Base-by-base conservation (phyloP, 1,140 invertebrate genomes). In the Stegodyphus mimosarum region DNA sequence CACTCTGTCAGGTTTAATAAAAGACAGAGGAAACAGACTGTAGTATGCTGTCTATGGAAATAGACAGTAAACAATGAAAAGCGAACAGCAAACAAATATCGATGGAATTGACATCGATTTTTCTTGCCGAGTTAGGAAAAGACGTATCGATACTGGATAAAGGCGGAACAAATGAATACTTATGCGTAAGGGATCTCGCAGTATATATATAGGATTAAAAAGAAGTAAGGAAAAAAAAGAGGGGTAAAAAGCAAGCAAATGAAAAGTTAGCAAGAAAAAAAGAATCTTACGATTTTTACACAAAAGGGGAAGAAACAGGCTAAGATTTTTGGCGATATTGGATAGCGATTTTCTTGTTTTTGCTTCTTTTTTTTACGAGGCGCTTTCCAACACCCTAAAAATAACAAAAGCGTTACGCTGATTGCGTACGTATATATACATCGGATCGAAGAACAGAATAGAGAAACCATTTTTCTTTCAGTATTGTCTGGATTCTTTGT, bases 281-380 rank as follows among this genome's bases (percentile, higher is more conserved):
- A 33, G 33, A 71, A 52, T 53, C 33, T 71, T 63, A 17, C 67
- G 64, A 11, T 78, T 78, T 79, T 71, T 17, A 55, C 15, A 78
- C 10, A 66, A 69, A n/a, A 18, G 18, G 63, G 33, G 18, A 49
- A 74, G n/a, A 17, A 53, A 33, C 33, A 33, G 13, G 53, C 33
- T 13, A 69, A 80, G 78, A 80, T 80, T 80, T 80, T 72, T 80
- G 78, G 69, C 64, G 78, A 80, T 80, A 80, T 80, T 80, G 78
- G 78, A 80, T 80, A 71, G 78, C 50, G 69, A 71, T 80, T 80
- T 71, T 66, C 71, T 71, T 80, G 69, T 33, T 76, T 76, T 76
- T 64, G 9, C 18, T 60, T 48, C n/a, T 64, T 60, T 15, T 60
- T 17, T 69, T 48, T 33, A 33, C 5, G 6, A 18, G 6, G 9